Evolutionary conservation across 23 tunicate species (phyloP).

Genomic region (Halocynthia roretzi): DNA sequence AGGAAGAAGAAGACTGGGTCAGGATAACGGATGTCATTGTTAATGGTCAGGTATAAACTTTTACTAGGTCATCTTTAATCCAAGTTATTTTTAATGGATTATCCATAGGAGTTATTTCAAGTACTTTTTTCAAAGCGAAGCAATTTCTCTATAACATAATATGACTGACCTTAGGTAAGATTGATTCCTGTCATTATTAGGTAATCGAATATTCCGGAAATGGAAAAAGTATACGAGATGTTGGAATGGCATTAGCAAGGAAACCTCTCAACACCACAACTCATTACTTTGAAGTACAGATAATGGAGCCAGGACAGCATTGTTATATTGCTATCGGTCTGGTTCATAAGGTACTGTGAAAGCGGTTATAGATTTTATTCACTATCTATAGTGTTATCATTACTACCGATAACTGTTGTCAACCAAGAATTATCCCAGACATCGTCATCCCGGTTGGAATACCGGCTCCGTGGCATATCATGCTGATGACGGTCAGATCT

Average conservation of each 20-base stretch:
- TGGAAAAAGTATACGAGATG: constrained; percentile 54
- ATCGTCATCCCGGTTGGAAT: constrained; percentile 74
- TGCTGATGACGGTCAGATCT: constrained; percentile 73
- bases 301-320: constrained; percentile 48
- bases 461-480: constrained; percentile 62
- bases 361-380: neutral
- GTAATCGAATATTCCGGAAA: constrained; percentile 55
- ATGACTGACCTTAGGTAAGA: neutral
- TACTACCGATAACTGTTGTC: neutral
- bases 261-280: constrained; percentile 38
- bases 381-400: neutral
- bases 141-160: too few relatives aligned
- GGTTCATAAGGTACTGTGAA: constrained; percentile 38
- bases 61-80: neutral
- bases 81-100: neutral
- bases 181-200: neutral
- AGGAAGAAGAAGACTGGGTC: constrained; percentile 56
- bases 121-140: too few relatives aligned
- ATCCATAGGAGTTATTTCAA: neutral
- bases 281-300: constrained; percentile 64
- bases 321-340: constrained; percentile 73
- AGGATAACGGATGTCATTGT: constrained; percentile 48
- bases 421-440: constrained; percentile 50
- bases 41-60: constrained; percentile 37
- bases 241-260: constrained; percentile 54